phyloP scores from a whole-genome alignment of 2,888 invertebrate genomes.

The Biston stratarius region DNA sequence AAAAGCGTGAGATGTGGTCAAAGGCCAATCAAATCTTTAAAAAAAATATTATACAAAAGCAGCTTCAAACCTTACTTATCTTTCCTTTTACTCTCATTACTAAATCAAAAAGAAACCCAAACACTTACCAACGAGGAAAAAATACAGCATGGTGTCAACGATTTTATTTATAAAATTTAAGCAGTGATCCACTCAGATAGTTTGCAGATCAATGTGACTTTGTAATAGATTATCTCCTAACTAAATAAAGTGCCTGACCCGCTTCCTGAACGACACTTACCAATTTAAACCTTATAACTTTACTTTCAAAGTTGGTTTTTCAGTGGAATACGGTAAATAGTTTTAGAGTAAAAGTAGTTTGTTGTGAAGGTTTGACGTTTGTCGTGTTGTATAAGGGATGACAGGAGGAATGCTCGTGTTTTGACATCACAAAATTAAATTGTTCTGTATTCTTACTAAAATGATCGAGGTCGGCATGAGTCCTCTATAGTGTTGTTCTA shows the following conservation, averaged over 20 bases:
- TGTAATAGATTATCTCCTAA: constrained; percentile 37
- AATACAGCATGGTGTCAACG: too few species aligned
- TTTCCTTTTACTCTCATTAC: too few species aligned
- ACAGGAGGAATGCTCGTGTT: constrained; percentile 25
- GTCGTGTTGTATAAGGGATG: constrained; percentile 29
- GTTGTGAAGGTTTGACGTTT: constrained; percentile 27
- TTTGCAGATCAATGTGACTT: constrained; percentile 34
- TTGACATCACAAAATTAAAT: constrained; percentile 29
- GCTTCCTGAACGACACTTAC: not conserved
- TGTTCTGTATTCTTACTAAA: constrained; percentile 11
- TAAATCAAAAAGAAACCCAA: not conserved
- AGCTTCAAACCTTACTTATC: too few species aligned
- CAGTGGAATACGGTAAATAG: not conserved
- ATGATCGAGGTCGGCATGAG: not conserved
- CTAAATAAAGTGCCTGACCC: constrained; percentile 35
- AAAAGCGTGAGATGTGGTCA: too few species aligned
- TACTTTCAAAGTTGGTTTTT: not conserved
- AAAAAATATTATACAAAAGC: too few species aligned
- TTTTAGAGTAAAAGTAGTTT: constrained; percentile 29
- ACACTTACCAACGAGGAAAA: not conserved
- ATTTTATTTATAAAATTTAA: too few species aligned
- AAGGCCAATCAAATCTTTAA: too few species aligned
- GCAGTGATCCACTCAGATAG: constrained; percentile 24
- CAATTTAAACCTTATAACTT: constrained; percentile 7
- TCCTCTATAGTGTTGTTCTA: not conserved